These are phyloP conservation scores for Nematolebias whitei DNA, from an alignment of 2,113 vertebrate species.

Conservation along the genomic window DNA sequence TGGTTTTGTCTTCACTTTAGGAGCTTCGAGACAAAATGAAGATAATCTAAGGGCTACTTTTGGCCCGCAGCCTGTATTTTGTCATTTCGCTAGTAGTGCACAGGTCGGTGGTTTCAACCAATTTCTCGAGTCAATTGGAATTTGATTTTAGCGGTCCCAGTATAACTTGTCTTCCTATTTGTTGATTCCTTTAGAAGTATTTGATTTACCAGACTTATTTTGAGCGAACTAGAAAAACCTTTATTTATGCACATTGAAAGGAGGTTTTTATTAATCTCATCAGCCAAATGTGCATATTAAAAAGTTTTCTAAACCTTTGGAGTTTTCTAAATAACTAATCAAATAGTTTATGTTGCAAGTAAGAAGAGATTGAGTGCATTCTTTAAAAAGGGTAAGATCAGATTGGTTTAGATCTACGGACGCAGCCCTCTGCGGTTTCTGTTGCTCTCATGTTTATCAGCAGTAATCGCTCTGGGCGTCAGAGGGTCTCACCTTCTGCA, in stretches of 20 bases:
- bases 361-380: too few relatives aligned
- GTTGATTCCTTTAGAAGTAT: neutral
- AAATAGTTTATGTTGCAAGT: too few relatives aligned
- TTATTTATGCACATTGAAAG: neutral
- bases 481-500: conserved; percentile 80
- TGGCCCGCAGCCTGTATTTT: too few relatives aligned
- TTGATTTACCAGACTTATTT: neutral
- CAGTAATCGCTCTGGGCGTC: neutral
- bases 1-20: too few relatives aligned
- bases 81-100: neutral
- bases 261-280: neutral
- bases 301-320: too few relatives aligned
- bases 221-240: neutral
- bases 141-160: neutral
- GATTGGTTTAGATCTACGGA: too few relatives aligned
- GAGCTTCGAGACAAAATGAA: neutral
- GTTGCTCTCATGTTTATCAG: too few relatives aligned
- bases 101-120: neutral
- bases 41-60: neutral
- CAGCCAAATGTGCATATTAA: neutral
- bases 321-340: neutral
- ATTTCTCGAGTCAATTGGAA: neutral
- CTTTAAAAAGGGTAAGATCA: too few relatives aligned
- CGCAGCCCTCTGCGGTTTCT: too few relatives aligned
- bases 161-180: neutral